Conservation (phyloP, 2,113 vertebrate species). For the Hemichromis elongatus region DNA sequence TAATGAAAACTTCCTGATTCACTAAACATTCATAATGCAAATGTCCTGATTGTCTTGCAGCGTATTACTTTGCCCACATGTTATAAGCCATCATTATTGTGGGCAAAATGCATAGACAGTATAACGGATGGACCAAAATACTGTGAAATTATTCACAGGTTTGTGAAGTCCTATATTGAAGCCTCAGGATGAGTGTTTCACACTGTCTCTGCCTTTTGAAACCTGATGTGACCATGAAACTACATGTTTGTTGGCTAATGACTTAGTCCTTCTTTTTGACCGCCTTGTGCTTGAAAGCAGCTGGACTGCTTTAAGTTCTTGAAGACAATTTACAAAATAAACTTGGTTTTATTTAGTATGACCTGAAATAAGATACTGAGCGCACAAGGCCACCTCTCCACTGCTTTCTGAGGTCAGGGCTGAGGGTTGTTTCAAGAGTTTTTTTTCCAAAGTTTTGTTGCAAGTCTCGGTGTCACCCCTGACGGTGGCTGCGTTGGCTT, state of each 20-base stretch:
- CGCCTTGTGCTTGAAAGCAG: not conserved
- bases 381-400: not conserved
- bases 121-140: not conserved
- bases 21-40: not conserved
- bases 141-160: not conserved
- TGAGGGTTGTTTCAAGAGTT: not conserved
- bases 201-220: not conserved
- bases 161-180: not conserved
- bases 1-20: not conserved
- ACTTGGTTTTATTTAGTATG: not conserved
- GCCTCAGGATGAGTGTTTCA: not conserved
- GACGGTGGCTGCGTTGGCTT: not conserved
- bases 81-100: not conserved
- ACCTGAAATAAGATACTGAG: not conserved
- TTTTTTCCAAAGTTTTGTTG: too few species aligned
- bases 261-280: not conserved
- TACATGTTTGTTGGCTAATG: not conserved
- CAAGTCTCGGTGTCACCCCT: not conserved
- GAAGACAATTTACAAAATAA: not conserved
- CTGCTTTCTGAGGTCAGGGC: not conserved
- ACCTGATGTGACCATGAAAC: not conserved
- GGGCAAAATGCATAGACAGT: not conserved
- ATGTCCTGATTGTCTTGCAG: not conserved
- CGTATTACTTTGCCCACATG: not conserved
- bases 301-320: not conserved